Base-by-base conservation (phyloP, 2,113 vertebrate genomes). In the Myxocyprinus asiaticus region DNA sequence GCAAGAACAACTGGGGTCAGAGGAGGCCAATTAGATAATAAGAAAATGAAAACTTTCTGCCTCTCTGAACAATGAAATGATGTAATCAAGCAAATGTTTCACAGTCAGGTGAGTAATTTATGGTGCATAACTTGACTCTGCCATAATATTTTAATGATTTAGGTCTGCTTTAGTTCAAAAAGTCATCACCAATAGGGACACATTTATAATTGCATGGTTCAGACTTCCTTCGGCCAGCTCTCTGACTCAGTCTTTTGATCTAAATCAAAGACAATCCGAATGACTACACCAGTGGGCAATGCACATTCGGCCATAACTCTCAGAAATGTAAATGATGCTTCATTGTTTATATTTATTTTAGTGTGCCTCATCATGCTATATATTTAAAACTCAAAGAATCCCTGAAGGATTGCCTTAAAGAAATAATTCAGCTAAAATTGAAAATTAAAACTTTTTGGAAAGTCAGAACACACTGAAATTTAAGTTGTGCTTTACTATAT, bases 201-300 rank as follows among this genome's bases (percentile, higher is more conserved):
- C 61, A 51, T 73, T 62, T 75, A 66, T 74, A 67, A 80, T 62
- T 43, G 71, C 7, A 6, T 53, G 17, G 22, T 33, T 33, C 22
- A 33, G 22, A 33, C 22, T 33, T 67, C 11, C 67, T 67, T 59
- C 7, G 17, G 70, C 6, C 55, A 55, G 53, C 64, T 61, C 67
- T 59, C 17, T 50, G 42, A 51, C 43, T 9, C 7, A 51, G 47
- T 7, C 77, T 53, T 79, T 79, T 82, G 70, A 82, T 82, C 70
- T 62, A 55, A 82, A 78, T 78, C 68, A 78, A 82, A 82, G 81
- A n/a, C 53, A 45, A 44, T 76, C 22, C 33, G 48, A 65, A 55
- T 76, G 44, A 43, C 71, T 75, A 61, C 59, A 44, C 53, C 58
- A 50, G 22, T 15, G 17, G 58, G 65, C 63, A 15, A 12, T 12